Evolutionary conservation across 2,797 vertebrate species (phyloP).

Genomic region (Silurus aristotelis): DNA sequence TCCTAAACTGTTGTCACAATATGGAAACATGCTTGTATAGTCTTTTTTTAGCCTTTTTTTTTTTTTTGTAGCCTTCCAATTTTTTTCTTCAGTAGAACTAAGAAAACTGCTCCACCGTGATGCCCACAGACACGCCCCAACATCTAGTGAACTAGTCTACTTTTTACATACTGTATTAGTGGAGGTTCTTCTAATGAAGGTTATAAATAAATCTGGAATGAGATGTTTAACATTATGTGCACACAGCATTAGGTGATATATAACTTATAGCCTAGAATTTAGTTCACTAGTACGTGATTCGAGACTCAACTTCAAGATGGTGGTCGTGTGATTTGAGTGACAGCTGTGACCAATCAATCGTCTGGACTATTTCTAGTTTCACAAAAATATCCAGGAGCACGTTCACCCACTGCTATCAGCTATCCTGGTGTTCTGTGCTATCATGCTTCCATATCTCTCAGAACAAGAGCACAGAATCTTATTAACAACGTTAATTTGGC

Average conservation of each 20-base stretch:
- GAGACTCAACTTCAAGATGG: neutral
- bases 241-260: too few relatives aligned
- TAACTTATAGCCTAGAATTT: neutral
- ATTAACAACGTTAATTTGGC: neutral
- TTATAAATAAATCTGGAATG: neutral
- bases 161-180: too few relatives aligned
- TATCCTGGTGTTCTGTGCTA: neutral
- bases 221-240: neutral
- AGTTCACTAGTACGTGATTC: neutral
- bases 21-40: too few relatives aligned
- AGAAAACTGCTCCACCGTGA: neutral
- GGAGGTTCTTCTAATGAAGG: too few relatives aligned
- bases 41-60: too few relatives aligned
- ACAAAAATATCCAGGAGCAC: conserved; percentile 13
- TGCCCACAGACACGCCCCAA: too few relatives aligned
- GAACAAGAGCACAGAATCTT: neutral
- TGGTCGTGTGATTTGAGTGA: neutral
- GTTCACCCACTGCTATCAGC: neutral
- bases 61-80: too few relatives aligned
- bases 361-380: neutral
- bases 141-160: too few relatives aligned
- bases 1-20: too few relatives aligned
- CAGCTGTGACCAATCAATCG: neutral
- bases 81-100: neutral
- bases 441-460: neutral